These are phyloP conservation scores for Pungitius pungitius DNA, from an alignment of 2,113 vertebrate species.

Conservation along the genomic window DNA sequence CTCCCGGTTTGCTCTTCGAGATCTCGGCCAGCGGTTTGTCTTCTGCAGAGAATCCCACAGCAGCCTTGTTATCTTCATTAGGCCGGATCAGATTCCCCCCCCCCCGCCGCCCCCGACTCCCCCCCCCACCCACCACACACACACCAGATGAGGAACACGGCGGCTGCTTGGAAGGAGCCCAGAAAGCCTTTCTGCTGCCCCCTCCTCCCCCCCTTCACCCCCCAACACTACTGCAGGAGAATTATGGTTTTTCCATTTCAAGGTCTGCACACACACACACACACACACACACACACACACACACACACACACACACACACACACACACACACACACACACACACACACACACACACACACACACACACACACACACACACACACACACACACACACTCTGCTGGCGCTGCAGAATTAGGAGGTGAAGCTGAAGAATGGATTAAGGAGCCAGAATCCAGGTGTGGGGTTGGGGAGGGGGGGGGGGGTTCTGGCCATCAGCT, in stretches of 20 bases:
- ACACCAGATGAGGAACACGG: slow-evolving; percentile 48
- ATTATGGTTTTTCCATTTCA: slow-evolving; percentile 70
- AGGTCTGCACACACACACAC: slow-evolving; percentile 8
- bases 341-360: background rate
- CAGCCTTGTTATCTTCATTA: slow-evolving; percentile 70
- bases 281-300: background rate
- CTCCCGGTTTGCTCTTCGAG: slow-evolving; percentile 42
- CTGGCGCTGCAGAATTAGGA: slow-evolving; percentile 60
- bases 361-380: background rate
- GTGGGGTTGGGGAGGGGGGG: slow-evolving; percentile 37
- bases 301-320: no score
- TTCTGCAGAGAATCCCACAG: slow-evolving; percentile 45
- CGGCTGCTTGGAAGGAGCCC: slow-evolving; percentile 39
- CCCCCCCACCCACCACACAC: background rate
- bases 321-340: background rate
- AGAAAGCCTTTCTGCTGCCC: slow-evolving; percentile 46
- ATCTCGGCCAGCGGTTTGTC: slow-evolving; percentile 55
- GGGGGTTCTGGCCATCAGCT: slow-evolving; percentile 61
- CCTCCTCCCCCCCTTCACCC: background rate
- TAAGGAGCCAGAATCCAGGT: slow-evolving; percentile 59
- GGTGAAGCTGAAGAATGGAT: slow-evolving; percentile 63
- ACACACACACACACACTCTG: slow-evolving; percentile 13
- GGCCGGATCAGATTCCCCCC: slow-evolving; percentile 43
- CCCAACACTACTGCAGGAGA: slow-evolving; percentile 44
- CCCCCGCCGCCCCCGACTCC: background rate